Conservation (phyloP, 1,140 invertebrate species). For the Stenopsyche tienmushanensis region DNA sequence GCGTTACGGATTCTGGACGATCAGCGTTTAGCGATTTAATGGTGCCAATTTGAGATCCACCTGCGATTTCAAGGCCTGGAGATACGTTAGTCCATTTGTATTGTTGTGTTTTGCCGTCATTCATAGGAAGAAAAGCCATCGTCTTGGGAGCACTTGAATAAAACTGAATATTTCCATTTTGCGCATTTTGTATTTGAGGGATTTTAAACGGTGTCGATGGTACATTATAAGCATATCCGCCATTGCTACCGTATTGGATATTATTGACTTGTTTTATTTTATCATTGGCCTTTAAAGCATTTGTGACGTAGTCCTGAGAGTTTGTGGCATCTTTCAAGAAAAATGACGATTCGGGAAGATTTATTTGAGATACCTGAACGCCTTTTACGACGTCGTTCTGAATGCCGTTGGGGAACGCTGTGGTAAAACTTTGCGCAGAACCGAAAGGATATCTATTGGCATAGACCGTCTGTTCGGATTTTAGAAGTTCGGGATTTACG, state of each 20-base stretch:
- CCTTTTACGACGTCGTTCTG: slow-evolving; percentile 37
- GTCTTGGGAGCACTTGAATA: slow-evolving; percentile 20
- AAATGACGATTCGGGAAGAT: slow-evolving; percentile 28
- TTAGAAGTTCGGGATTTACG: slow-evolving; percentile 24
- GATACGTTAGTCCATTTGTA: slow-evolving; percentile 37
- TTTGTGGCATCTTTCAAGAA: slow-evolving; percentile 41
- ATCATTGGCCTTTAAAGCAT: slow-evolving; percentile 52
- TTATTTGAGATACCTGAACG: slow-evolving; percentile 36
- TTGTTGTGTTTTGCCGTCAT: slow-evolving; percentile 40
- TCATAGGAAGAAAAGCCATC: slow-evolving; percentile 37
- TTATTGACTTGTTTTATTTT: slow-evolving; percentile 45
- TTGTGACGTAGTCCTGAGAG: slow-evolving; percentile 51
- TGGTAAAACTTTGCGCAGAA: slow-evolving; percentile 30
- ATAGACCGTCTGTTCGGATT: slow-evolving; percentile 23
- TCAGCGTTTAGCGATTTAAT: slow-evolving; percentile 17
- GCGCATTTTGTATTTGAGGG: slow-evolving; percentile 19
- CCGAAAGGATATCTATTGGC: slow-evolving; percentile 31
- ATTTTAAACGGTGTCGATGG: slow-evolving; percentile 23
- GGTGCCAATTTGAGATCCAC: slow-evolving; percentile 17
- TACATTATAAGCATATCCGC: slow-evolving; percentile 16
- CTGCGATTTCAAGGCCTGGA: slow-evolving; percentile 30
- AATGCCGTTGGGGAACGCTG: slow-evolving; percentile 10
- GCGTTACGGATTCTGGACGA: slow-evolving; percentile 17
- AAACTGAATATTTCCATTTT: slow-evolving; percentile 13
- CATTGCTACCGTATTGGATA: slow-evolving; percentile 10